Evolutionary conservation across 2,797 vertebrate species (phyloP), one percentile per base, ranked within the genome.

Genomic region (Amniataba percoides): DNA sequence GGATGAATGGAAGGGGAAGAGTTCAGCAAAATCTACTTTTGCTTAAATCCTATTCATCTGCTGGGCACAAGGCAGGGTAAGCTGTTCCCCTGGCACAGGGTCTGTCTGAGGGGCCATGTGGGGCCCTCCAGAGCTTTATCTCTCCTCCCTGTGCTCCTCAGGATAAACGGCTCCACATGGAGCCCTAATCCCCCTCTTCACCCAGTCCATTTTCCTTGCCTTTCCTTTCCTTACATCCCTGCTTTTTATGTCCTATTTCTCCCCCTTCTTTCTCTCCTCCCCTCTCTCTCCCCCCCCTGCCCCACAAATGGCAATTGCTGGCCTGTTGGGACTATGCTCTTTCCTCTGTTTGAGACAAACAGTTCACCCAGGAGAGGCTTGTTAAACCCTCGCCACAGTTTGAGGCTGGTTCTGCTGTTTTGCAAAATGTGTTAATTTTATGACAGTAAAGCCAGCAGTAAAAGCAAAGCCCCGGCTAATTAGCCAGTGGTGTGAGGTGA

Each of bases 161-260:
- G 93, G 93, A 95, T 95, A 94, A 95, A 95, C 88, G 84, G 91
- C 92, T 94, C 91, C 90, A 93, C 91, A 92, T 91, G 90, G 90
- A 94, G 85, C 79, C 85, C 87, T 94, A 95, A 94, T 95, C 93
- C 90, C 74, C 65, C 85, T 90, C 87, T 89, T 91, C 80, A 91
- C 80, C 80, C 79, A 60, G 71, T 80, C 72, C 74, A 70, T 81
- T 83, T 88, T 84, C 74, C 49, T 77, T 81, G 62, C 66, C 39
- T 64, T 36, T 36, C 74, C 68, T 88, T 68, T 52, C 73, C 69
- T 85, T 55, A 57, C 68, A 72, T 86, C 60, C 80, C 66, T 64
- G 57, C 61, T 69, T 76, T 75, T 80, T 58, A 72, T 68, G 56
- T 78, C 16, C 66, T 43, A n/a, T 46, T 79, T 36, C 46, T 25